A percentile compares a stretch with the other conserved stretches of the same genome.
Evolutionary conservation across 2,113 vertebrate species (phyloP).

Genomic region (Cryptotis parvus): DNA sequence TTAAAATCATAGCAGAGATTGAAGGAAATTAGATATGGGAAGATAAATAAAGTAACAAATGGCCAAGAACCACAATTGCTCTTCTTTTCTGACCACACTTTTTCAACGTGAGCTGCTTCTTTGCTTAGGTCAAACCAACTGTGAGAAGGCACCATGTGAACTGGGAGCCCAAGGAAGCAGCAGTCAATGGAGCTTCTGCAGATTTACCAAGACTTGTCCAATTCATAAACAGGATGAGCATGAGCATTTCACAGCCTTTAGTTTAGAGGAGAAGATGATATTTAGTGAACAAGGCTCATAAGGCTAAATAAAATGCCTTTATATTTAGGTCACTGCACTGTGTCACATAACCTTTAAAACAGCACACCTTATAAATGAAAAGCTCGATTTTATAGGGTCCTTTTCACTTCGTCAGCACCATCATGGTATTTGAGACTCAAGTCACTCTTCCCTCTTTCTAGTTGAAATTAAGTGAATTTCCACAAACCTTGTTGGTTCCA

Average conservation of each 20-base stretch:
- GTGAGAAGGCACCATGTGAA: not conserved
- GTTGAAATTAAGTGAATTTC: slow-evolving; percentile 34
- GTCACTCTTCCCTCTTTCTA: not conserved
- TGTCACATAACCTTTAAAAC: slow-evolving; percentile 60
- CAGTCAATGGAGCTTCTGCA: not conserved
- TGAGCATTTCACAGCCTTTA: not conserved
- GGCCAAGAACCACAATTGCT: not conserved
- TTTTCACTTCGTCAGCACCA: slow-evolving; percentile 45
- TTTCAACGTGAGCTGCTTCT: accelerated
- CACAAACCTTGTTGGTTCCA: not conserved
- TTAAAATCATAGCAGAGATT: not conserved
- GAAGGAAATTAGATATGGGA: not conserved
- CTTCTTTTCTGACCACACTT: not conserved
- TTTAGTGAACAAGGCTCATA: not conserved
- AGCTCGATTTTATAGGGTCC: not conserved
- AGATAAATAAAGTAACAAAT: not conserved
- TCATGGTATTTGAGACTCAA: not conserved
- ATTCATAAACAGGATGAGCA: not conserved
- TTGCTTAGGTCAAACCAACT: not conserved
- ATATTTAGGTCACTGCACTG: slow-evolving; percentile 54
- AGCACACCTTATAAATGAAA: slow-evolving; percentile 36
- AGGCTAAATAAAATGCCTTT: slow-evolving; percentile 60
- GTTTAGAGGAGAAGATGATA: not conserved
- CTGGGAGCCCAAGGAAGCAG: not conserved
- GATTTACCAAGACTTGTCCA: not conserved